A percentile compares a stretch with the other conserved stretches of the same genome.
phyloP scores from a whole-genome alignment of 2,113 vertebrate genomes.

The Psittacula cyanocephala region DNA sequence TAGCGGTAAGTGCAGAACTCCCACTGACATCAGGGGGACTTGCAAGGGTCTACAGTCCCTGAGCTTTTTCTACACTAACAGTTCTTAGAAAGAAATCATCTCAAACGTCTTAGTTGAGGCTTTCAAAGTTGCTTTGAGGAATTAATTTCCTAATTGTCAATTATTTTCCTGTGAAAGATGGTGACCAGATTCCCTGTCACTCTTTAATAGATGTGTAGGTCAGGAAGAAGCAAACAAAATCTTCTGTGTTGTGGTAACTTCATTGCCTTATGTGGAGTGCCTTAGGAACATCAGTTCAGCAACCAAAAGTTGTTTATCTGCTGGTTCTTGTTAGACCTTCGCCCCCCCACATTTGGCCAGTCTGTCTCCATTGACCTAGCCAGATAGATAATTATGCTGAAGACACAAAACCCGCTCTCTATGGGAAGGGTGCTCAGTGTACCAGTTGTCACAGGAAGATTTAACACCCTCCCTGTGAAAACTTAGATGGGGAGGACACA shows the following conservation, averaged over 20 bases:
- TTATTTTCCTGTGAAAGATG: neutral
- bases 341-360: neutral
- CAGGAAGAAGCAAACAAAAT: neutral
- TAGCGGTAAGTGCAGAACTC: neutral
- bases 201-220: neutral
- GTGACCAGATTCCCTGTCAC: neutral
- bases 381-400: neutral
- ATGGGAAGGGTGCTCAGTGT: neutral
- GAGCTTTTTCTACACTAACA: neutral
- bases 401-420: neutral
- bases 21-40: neutral
- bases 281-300: neutral
- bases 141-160: neutral
- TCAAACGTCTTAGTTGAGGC: neutral
- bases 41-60: neutral
- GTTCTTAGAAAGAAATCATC: neutral
- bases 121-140: slow-evolving; percentile 6
- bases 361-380: neutral
- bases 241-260: neutral
- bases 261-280: neutral
- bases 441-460: neutral
- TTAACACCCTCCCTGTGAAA: neutral
- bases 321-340: neutral
- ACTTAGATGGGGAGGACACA: neutral
- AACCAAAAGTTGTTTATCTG: neutral